Conservation (phyloP, 2,797 vertebrate genomes). For the Rhinophrynus dorsalis region DNA sequence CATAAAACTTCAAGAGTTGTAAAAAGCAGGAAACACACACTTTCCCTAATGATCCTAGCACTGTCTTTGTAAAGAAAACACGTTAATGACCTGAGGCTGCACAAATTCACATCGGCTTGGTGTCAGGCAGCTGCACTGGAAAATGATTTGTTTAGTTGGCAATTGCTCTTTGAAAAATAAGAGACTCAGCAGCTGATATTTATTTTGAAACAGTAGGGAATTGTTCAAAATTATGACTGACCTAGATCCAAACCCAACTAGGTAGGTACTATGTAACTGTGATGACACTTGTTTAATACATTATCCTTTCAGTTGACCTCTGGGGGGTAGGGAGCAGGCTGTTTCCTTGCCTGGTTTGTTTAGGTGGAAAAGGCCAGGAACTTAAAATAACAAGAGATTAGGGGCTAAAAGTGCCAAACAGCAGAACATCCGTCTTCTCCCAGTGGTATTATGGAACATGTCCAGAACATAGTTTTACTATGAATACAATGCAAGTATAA, state of each 20-base stretch:
- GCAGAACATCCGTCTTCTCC: neutral
- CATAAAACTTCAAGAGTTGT: conserved; percentile 8
- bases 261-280: conserved; percentile 1
- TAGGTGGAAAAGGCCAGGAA: conserved; percentile 12
- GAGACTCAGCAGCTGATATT: neutral
- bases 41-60: conserved; percentile 15
- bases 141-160: conserved; percentile 16
- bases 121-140: conserved; percentile 6
- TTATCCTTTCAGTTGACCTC: neutral
- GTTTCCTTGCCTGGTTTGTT: neutral
- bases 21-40: conserved; percentile 30
- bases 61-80: conserved; percentile 35
- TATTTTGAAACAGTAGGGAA: conserved; percentile 4
- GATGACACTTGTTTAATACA: neutral
- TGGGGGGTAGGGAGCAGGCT: neutral
- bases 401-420: neutral
- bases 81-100: conserved; percentile 12
- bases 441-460: neutral
- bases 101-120: conserved; percentile 10
- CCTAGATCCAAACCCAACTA: neutral
- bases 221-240: neutral
- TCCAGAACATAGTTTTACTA: neutral
- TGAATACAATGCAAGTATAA: no score
- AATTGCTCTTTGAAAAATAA: neutral
- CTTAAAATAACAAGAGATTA: conserved; percentile 32